Base-by-base conservation (phyloP, 2,888 invertebrate genomes). In the Drosophila conformis region DNA sequence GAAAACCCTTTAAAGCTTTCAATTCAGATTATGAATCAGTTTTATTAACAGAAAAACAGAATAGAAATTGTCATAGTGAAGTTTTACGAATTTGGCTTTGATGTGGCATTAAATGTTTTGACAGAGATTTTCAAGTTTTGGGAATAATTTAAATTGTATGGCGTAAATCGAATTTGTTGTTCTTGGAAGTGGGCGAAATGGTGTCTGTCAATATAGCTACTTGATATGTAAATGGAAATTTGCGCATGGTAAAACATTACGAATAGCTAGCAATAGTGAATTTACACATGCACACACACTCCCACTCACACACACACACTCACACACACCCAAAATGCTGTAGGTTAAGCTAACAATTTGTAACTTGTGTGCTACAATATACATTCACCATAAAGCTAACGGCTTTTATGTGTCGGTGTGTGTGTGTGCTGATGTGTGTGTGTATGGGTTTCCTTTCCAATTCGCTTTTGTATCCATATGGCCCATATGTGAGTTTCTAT, bases 191-290 rank as follows among this genome's bases (percentile, higher is more conserved):
- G 27, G 77, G 40, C 38, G 52, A 52, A 52, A 35, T 54, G 21
- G 46, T 27, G 46, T 33, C 33, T 40, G 35, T 38, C 35, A 21
- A 52, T 40, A 38, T 42, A 62, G 53, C 77, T 72, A 73, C 79
- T 86, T 86, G 87, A 72, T 83, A 88, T 77, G 87, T 75, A 78
- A 84, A 88, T 88, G 77, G 69, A 69, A 79, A 86, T 83, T 81
- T 72, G 62, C 71, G 78, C 79, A 68, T 76, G 80, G 48, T 60
- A 54, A 62, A 61, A 48, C 69, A 76, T 69, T 60, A 57, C 67
- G 53, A 56, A 56, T 64, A 58, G 58, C 62, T 78, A 53, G 69
- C 68, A 86, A 83, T 78, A 79, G 79, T 86, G 70, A 62, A 53
- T 73, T 75, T 73, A 71, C 74, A 76, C 52, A 54, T 35, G 49